These are phyloP conservation scores for Enchytraeus crypticus DNA, from an alignment of 2,888 invertebrate genomes.

Conservation along the genomic window DNA sequence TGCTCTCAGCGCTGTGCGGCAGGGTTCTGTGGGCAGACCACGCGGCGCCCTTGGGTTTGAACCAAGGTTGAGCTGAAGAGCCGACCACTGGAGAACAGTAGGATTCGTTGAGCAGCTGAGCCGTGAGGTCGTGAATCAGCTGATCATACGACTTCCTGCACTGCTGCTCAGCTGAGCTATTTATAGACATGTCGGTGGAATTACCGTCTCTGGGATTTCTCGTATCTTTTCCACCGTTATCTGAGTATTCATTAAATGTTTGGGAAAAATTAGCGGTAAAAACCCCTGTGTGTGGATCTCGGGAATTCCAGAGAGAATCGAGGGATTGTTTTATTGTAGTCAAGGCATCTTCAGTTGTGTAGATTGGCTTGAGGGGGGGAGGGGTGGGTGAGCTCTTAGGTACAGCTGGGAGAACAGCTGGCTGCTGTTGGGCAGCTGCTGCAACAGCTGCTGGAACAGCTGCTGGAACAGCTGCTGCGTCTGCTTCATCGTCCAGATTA, in stretches of 20 bases:
- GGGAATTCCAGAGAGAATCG: conserved; percentile 37
- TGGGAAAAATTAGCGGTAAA: conserved; percentile 12
- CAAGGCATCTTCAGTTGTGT: conserved; percentile 26
- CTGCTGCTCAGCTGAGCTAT: conserved; percentile 30
- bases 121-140: conserved; percentile 45
- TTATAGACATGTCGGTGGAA: too few relatives aligned
- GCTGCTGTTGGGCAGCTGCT: background rate
- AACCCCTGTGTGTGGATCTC: conserved; percentile 33
- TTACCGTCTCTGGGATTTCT: too few relatives aligned
- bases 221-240: conserved; percentile 21
- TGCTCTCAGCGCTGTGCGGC: conserved; percentile 35
- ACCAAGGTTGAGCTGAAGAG: background rate
- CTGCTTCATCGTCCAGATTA: background rate
- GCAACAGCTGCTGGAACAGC: background rate
- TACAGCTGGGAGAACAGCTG: background rate
- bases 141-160: conserved; percentile 39
- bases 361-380: background rate
- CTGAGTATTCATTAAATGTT: background rate
- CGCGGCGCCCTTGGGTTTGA: background rate
- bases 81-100: background rate
- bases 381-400: background rate
- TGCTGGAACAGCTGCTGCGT: background rate
- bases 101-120: conserved; percentile 39
- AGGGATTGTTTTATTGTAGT: conserved; percentile 31
- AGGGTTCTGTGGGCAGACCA: conserved; percentile 19